A percentile compares a stretch with the other conserved stretches of the same genome.
Evolutionary conservation across 1,140 invertebrate genomes (phyloP).

Genomic region (Bombus superbus): DNA sequence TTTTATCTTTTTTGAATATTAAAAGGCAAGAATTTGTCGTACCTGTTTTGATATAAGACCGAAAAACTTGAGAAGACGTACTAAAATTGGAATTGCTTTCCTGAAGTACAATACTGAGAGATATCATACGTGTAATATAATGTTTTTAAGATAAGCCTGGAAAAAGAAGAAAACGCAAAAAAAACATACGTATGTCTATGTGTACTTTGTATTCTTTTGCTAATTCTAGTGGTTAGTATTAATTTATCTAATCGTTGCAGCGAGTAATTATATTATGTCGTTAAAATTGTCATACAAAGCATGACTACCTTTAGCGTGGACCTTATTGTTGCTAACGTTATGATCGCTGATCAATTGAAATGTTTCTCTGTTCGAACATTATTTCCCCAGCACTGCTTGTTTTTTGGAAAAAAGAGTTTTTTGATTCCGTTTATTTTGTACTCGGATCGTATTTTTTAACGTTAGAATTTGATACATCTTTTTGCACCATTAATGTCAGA

Average conservation of each 20-base stretch:
- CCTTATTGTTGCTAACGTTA: neutral
- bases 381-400: constrained; percentile 34
- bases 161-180: neutral
- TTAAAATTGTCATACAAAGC: neutral
- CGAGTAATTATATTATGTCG: neutral
- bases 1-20: neutral
- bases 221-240: neutral
- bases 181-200: neutral
- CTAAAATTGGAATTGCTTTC: neutral
- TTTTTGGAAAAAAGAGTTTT: neutral
- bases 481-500: neutral
- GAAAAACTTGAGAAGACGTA: neutral
- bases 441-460: neutral
- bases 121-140: no score
- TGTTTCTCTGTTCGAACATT: neutral
- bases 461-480: neutral
- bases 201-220: neutral
- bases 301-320: neutral
- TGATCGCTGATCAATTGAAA: no score
- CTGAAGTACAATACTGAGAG: no score
- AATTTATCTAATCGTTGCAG: neutral
- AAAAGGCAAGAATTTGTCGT: neutral
- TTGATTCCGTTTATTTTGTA: constrained; percentile 6
- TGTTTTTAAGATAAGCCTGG: neutral
- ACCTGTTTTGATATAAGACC: neutral